Conservation (phyloP, 2,797 vertebrate genomes). For the Coluber constrictor region DNA sequence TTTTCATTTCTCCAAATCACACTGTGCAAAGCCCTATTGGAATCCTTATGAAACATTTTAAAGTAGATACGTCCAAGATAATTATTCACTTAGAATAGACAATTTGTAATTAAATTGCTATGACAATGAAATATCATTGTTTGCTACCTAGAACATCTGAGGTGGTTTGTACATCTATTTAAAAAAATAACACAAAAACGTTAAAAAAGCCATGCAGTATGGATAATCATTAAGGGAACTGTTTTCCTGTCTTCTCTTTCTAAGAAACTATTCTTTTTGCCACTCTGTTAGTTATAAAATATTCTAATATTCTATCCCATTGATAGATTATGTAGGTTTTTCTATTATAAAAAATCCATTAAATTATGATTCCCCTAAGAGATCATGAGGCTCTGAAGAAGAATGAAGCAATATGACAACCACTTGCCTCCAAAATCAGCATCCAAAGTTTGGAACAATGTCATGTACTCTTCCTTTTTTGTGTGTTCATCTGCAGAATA, state of each 20-base stretch:
- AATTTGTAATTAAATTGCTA: not conserved
- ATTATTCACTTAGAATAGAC: not conserved
- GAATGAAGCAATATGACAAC: not conserved
- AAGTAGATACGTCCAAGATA: not conserved
- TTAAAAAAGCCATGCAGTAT: not conserved
- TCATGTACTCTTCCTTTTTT: not conserved
- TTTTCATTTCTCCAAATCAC: not conserved
- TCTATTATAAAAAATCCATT: not conserved
- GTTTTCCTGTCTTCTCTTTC: not conserved
- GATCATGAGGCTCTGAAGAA: not conserved
- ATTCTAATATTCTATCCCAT: not conserved
- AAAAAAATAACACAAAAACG: not conserved
- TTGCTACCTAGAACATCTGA: not conserved
- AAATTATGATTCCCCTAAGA: not conserved
- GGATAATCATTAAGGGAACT: not conserved
- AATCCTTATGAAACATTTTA: not conserved
- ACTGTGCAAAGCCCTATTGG: too few relatives aligned
- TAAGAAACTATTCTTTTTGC: not conserved
- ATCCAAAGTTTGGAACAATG: constrained; percentile 2
- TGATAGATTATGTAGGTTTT: not conserved
- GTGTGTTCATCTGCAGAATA: not conserved
- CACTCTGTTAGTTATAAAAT: not conserved
- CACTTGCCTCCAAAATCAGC: constrained; percentile 3
- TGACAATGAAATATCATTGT: not conserved
- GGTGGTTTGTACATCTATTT: not conserved